Percentiles rank a stretch among this genome's conserved stretches.
phyloP scores from a whole-genome alignment of 1,140 invertebrate genomes.

The Steinernema khuongi region DNA sequence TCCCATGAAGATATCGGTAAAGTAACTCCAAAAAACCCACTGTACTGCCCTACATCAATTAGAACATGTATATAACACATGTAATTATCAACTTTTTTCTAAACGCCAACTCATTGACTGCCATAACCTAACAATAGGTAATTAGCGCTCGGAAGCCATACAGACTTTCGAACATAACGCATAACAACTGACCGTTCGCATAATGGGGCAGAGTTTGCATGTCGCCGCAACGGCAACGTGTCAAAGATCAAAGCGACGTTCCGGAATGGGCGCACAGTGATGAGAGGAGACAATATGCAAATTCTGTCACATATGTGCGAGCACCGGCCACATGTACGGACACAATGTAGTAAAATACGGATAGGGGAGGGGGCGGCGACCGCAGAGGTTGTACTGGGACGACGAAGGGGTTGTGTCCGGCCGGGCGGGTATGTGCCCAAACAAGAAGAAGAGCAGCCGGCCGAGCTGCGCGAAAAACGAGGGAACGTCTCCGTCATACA shows the following conservation, averaged over 20 bases:
- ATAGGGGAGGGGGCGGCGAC: constrained; percentile 7
- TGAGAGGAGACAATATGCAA: neutral
- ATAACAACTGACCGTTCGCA: constrained; percentile 3
- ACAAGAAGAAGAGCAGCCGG: neutral
- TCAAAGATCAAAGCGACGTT: neutral
- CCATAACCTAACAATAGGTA: constrained; percentile 4
- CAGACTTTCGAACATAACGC: neutral
- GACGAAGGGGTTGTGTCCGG: too few species aligned
- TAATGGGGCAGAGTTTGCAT: constrained; percentile 11
- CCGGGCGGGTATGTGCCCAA: neutral
- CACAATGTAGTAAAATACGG: constrained; percentile 12
- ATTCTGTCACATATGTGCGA: constrained; percentile 12
- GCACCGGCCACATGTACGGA: constrained; percentile 3
- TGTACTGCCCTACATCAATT: too few species aligned
- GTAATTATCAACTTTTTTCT: too few species aligned
- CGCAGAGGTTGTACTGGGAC: too few species aligned
- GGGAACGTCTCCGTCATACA: neutral
- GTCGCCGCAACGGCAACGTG: neutral
- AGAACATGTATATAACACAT: too few species aligned
- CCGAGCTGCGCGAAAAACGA: constrained; percentile 8
- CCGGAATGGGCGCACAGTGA: neutral
- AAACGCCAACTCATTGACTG: too few species aligned
- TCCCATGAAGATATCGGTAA: too few species aligned
- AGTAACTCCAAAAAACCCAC: too few species aligned
- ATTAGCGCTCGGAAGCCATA: neutral